These are phyloP conservation scores for Tauraco erythrolophus DNA, from an alignment of 2,113 vertebrate genomes.

Conservation along the genomic window DNA sequence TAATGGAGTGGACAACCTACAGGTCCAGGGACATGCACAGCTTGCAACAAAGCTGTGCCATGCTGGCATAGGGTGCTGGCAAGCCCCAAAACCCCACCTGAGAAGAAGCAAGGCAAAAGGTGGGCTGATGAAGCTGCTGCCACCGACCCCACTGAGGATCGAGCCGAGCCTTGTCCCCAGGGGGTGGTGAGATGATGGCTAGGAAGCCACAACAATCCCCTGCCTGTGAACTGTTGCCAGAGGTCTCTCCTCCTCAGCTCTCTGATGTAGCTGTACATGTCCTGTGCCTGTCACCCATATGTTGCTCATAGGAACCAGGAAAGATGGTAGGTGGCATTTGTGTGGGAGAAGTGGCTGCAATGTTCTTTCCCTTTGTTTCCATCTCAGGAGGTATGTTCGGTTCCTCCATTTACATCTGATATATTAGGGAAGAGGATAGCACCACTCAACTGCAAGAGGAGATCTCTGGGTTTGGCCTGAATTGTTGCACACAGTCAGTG, in stretches of 20 bases:
- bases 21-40: rapidly evolving
- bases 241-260: not conserved
- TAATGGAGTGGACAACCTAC: not conserved
- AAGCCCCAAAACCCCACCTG: not conserved
- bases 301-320: not conserved
- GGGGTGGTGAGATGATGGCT: not conserved
- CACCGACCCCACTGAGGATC: rapidly evolving
- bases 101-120: not conserved
- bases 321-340: not conserved
- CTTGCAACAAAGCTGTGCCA: not conserved
- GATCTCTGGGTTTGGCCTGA: not conserved
- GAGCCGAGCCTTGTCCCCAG: not conserved
- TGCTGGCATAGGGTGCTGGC: not conserved
- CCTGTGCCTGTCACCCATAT: not conserved
- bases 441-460: not conserved
- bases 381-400: not conserved
- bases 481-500: not conserved
- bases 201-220: not conserved
- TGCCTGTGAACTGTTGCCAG: not conserved
- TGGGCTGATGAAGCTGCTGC: not conserved
- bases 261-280: not conserved
- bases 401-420: not conserved
- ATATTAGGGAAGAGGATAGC: not conserved
- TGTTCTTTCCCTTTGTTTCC: not conserved
- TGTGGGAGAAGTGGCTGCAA: not conserved